phyloP scores from a whole-genome alignment of 2,888 invertebrate species.

The Acanthosepion esculentum region DNA sequence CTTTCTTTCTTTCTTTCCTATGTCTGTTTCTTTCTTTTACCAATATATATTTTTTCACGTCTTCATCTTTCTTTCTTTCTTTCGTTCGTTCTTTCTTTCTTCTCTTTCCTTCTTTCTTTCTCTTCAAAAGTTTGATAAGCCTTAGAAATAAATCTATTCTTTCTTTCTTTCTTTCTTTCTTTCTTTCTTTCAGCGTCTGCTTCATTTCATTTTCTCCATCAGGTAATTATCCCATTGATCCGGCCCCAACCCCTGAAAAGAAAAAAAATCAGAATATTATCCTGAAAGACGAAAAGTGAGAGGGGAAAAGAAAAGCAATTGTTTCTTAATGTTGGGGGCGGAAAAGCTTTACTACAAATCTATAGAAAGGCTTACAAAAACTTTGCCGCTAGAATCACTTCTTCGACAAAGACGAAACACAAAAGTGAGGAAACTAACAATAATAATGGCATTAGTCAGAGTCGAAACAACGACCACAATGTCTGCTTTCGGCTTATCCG shows the following conservation, averaged over 20 bases:
- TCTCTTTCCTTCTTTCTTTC: too few relatives aligned
- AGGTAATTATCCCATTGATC: not conserved
- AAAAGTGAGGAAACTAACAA: not conserved
- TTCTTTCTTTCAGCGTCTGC: not conserved
- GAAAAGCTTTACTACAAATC: not conserved
- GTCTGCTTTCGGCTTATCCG: not conserved
- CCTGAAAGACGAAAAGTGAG: not conserved
- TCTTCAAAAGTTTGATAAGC: too few relatives aligned
- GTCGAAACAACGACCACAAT: not conserved
- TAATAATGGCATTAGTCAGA: not conserved
- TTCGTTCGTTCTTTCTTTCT: not conserved
- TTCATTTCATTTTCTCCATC: not conserved
- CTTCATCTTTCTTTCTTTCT: too few relatives aligned
- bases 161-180: not conserved
- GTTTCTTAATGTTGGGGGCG: not conserved
- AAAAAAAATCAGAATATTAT: not conserved
- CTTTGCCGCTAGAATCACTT: not conserved
- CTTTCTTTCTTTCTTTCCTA: not conserved
- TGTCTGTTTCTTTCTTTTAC: not conserved
- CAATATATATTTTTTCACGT: too few relatives aligned
- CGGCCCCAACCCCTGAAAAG: not conserved
- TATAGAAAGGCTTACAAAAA: not conserved
- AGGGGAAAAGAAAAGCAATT: not conserved
- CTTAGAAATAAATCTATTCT: too few relatives aligned
- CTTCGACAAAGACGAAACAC: not conserved